Base-by-base conservation (phyloP, 2,888 invertebrate species). In the Embidobia sp. region DNA sequence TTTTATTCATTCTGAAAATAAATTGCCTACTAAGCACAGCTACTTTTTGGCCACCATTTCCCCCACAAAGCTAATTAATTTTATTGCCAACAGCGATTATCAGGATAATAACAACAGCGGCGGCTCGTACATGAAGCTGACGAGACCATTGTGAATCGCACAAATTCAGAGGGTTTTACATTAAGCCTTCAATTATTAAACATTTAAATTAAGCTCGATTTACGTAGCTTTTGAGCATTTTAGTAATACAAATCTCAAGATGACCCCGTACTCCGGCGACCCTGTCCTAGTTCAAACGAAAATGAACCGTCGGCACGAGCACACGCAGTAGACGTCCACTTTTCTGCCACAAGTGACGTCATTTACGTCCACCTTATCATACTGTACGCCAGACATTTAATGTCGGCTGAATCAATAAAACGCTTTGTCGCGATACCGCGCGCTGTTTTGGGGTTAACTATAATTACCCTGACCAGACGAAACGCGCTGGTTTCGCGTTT, bases 281-380 rank as follows among this genome's bases (percentile, higher is more conserved):
- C 53, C 42, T 44, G 64, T 27, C 18, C 51, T 26, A 64, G 31
- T 51, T 53, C 10, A 26, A 42, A 51, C 11, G 44, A 42, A 53
- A 44, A 42, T 44, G 42, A 22, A 42, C 51, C 22, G 26, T 33
- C 16, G 19, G 26, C 35, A 16, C 27, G 27, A 49, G 13, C 51
- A 64, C 26, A 31, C 15, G 11, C 13, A 31, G 22, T 11, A 26
- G 27, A 48, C 22, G 29, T 13, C 8, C 26, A 35, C 40, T 27
- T 48, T 61, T 11, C 44, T n/a, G 16, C 13, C 35, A 15, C 26
- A 48, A 27, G 18, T 61, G 61, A 61, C 61, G 61, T 61, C 61
- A 63, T 49, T 49, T 63, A n/a, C 31, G 27, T 40, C 40, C 42
- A 31, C 49, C 49, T 64, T 64, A 64, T 64, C 51, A 27, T 40